These are phyloP conservation scores for Cebus imitator DNA, from an alignment of 2,113 vertebrate species.

Conservation along the genomic window DNA sequence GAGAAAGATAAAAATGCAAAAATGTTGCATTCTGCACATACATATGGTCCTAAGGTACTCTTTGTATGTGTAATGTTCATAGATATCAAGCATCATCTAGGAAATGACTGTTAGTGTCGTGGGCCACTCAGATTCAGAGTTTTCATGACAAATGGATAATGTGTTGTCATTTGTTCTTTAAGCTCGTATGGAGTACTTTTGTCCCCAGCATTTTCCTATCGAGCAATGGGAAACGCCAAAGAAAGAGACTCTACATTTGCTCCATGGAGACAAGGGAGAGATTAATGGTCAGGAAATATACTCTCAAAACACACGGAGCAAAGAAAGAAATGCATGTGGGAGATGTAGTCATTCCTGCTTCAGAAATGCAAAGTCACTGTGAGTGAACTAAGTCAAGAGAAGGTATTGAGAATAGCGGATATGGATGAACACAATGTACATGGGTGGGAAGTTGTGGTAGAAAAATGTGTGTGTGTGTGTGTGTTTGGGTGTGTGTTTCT, in stretches of 20 bases:
- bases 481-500: neutral
- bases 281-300: neutral
- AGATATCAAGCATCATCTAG: neutral
- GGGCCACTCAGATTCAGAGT: neutral
- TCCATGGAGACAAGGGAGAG: neutral
- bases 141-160: neutral
- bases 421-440: neutral
- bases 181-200: neutral
- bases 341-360: neutral
- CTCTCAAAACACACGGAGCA: neutral
- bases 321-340: neutral
- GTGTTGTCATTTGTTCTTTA: neutral
- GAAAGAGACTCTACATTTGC: neutral
- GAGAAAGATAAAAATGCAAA: slow-evolving; percentile 12
- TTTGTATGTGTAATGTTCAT: neutral
- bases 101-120: neutral
- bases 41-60: neutral
- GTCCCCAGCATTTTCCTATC: neutral
- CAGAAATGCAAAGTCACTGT: neutral
- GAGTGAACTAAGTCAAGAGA: neutral
- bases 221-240: neutral
- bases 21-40: neutral
- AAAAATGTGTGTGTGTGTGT: neutral
- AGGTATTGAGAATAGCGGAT: neutral
- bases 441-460: neutral